Base-by-base conservation (phyloP, 2,888 invertebrate genomes). In the Polymixis lichenea region DNA sequence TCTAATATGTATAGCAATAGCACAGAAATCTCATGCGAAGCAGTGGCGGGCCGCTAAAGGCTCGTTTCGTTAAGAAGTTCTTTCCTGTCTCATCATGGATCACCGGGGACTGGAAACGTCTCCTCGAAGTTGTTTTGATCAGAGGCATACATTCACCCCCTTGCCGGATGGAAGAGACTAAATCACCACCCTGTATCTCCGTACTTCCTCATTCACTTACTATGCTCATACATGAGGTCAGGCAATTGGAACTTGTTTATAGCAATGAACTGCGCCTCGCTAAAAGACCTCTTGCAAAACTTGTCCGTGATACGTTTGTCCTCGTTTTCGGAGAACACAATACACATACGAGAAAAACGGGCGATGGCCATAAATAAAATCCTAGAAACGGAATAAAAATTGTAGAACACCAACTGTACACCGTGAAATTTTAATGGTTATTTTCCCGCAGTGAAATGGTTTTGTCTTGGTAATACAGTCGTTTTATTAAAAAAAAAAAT, bases 151-250 rank as follows among this genome's bases (percentile, higher is more conserved):
- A 38, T 38, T 65, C 22, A 66, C 15, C 66, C 8, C 8, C 22
- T 65, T n/a, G 9, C 5, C 15, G 49, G 22, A 51, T 32, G 3
- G 7, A 19, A 1, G 22, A 32, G 51, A 51, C n/a, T 51, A 53
- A n/a, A 32, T n/a, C 17, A 0, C 32, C 51, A 22, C 2, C 9
- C 9, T 53, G 3, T 51, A 9, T 17, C 9, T n/a, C n/a, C 11
- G 11, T n/a, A 32, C 32, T 32, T n/a, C 17, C 25, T 43, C 19
- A 32, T 74, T 60, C 56, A 87, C 92, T 90, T 89, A 94, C 95
- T 91, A 32, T 92, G 88, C 87, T 95, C 94, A 79, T 92, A 72
- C 60, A 95, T 75, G 28, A 95, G 85, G 78, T 95, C 94, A 0
- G 86, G 77, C 8, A 84, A 19, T 32, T 68, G 56, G 68, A 86